These are phyloP conservation scores for Cervus canadensis DNA, from an alignment of 2,113 vertebrate species.

Conservation along the genomic window DNA sequence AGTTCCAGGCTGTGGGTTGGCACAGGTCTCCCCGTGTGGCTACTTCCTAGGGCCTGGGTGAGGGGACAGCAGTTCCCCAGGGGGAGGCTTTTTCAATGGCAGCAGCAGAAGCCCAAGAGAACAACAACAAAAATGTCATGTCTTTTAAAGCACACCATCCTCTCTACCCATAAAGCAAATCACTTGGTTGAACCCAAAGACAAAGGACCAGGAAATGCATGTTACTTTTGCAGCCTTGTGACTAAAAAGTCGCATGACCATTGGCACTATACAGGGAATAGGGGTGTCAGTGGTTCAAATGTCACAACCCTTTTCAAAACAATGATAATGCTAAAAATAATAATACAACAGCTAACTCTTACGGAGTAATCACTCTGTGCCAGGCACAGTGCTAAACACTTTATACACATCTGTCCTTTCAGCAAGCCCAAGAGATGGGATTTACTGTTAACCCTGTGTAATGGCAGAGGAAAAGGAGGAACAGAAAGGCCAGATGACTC, in stretches of 20 bases:
- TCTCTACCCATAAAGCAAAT: not conserved
- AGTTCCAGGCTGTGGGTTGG: not conserved
- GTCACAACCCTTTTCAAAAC: not conserved
- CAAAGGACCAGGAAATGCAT: not conserved
- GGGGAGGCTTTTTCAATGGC: not conserved
- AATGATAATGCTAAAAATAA: not conserved
- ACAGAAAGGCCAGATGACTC: not conserved
- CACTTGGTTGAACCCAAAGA: not conserved
- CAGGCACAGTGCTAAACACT: not conserved
- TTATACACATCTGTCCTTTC: not conserved
- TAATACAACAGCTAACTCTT: not conserved
- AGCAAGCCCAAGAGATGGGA: not conserved
- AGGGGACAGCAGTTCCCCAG: not conserved
- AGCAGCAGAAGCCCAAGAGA: not conserved
- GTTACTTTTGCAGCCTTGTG: not conserved
- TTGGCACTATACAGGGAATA: not conserved
- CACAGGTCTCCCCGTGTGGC: not conserved
- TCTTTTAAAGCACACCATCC: not conserved
- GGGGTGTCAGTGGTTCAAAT: fast-evolving
- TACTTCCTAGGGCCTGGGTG: not conserved
- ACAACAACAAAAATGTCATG: too few species aligned
- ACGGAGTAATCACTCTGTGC: fast-evolving
- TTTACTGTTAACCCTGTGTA: not conserved
- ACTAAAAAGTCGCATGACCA: not conserved
- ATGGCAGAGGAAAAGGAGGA: not conserved